Evolutionary conservation across 2,888 invertebrate genomes (phyloP).

Genomic region (Coleophora deauratella): DNA sequence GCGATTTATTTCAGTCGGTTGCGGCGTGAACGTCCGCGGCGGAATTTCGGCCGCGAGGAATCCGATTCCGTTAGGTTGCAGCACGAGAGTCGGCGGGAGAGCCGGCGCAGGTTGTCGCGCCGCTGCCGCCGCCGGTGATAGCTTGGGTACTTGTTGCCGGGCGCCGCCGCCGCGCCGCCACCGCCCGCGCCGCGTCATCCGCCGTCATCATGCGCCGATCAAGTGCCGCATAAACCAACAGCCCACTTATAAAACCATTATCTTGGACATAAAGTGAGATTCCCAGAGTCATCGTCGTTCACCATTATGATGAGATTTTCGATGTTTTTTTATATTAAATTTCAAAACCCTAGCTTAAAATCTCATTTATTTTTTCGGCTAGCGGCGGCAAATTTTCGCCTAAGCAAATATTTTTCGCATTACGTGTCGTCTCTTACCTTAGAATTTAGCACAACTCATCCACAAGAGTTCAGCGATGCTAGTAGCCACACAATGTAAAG

Average conservation of each 20-base stretch:
- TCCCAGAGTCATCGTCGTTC: constrained; percentile 54
- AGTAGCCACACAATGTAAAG: constrained; percentile 13
- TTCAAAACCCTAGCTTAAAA: constrained; percentile 8
- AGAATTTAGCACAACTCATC: constrained; percentile 26
- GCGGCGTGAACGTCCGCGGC: constrained; percentile 67
- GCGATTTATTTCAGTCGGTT: constrained; percentile 71
- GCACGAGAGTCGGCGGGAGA: constrained; percentile 23
- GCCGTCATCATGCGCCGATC: constrained; percentile 19
- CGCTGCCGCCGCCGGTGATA: constrained; percentile 19
- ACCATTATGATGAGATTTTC: constrained; percentile 9
- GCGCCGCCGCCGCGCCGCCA: constrained; percentile 14
- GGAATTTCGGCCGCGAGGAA: constrained; percentile 69
- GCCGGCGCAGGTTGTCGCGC: constrained; percentile 14
- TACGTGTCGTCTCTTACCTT: constrained; percentile 42
- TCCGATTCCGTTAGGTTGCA: constrained; percentile 63
- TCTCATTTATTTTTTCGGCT: constrained; percentile 20
- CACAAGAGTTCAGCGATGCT: constrained; percentile 28
- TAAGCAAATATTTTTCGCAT: constrained; percentile 26
- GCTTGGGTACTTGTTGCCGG: constrained; percentile 30
- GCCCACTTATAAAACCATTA: constrained; percentile 46
- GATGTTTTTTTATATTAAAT: no score
- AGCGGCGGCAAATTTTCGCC: constrained; percentile 18
- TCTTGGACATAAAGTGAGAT: constrained; percentile 62
- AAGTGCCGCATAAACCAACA: constrained; percentile 31
- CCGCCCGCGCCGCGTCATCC: constrained; percentile 16